Evolutionary conservation across 2,888 invertebrate genomes (phyloP), one percentile per base, ranked within the genome.

Genomic region (Drosophila atroscutellata): DNA sequence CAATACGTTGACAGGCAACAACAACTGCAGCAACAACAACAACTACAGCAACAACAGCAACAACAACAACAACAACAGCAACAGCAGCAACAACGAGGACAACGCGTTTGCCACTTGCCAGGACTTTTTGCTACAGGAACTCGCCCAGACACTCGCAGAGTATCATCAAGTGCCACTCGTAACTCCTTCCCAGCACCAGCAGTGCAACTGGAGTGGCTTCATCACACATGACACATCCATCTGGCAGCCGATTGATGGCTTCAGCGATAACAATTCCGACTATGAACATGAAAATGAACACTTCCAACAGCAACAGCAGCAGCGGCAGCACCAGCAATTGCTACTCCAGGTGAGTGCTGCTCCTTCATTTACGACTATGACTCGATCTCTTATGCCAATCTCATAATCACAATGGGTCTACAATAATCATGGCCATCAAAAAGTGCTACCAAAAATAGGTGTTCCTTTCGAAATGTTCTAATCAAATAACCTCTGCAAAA

Each of bases 51-150:
- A 6, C n/a, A 7, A 7, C 34, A 18, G 3, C 2, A 15, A 0
- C 15, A 24, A 5, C 8, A n/a, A n/a, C n/a, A 39, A 2, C 39
- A 11, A 11, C 26, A 3, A 0, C 5, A 11, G 13, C 20, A 39
- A 0, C 39, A 20, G 11, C 5, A 20, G 20, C 20, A 52, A 37
- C 30, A 51, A 8, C 32, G 37, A 34, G 34, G 26, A 26, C 47
- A 49, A 26, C 34, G 57, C 65, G 39, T 75, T 63, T 78, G 76
- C 83, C 75, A 81, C 83, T 72, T 85, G 84, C 77, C 90, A 86
- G 75, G 81, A 83, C 57, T 85, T 86, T 63, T 66, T 88, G 72
- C 71, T 88, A 63, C 81, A 88, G 32, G 84, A 88, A 52, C 69
- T 86, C 36, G 70, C 66, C 51, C 77, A 77, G 34, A 58, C 66